Conservation (phyloP, 2,888 invertebrate genomes). For the Erebia aethiops region DNA sequence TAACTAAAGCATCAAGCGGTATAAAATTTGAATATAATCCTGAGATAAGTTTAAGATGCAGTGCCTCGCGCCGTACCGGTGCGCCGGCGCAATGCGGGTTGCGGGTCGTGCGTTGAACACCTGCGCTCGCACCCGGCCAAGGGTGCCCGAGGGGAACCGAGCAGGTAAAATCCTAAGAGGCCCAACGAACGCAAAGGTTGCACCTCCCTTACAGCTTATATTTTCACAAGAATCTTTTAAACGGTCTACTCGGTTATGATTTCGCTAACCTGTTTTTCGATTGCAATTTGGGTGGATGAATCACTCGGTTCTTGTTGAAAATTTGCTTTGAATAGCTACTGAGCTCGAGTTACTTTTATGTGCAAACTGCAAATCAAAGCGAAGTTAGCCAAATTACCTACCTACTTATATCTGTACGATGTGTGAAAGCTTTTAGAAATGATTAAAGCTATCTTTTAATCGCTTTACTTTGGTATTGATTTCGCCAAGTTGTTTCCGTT, state of each 20-base stretch:
- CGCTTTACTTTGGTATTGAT: not conserved
- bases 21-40: slow-evolving; percentile 28
- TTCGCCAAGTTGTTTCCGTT: not conserved
- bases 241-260: slow-evolving; percentile 31
- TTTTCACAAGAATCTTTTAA: slow-evolving; percentile 34
- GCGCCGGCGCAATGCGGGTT: slow-evolving; percentile 33
- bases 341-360: not conserved
- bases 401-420: not conserved
- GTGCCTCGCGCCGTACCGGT: slow-evolving; percentile 36
- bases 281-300: slow-evolving; percentile 14
- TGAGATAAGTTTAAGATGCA: slow-evolving; percentile 32
- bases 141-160: slow-evolving; percentile 62
- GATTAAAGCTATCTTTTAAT: not conserved
- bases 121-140: slow-evolving; percentile 77
- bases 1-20: slow-evolving; percentile 5
- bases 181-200: slow-evolving; percentile 36
- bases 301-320: slow-evolving; percentile 5
- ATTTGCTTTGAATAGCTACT: slow-evolving; percentile 1
- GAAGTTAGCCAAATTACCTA: too few relatives aligned
- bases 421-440: not conserved
- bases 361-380: not conserved
- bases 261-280: slow-evolving; percentile 25
- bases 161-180: slow-evolving; percentile 78
- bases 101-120: slow-evolving; percentile 62
- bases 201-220: slow-evolving; percentile 22